phyloP scores from a whole-genome alignment of 2,113 vertebrate genomes.

The Callorhinus ursinus region DNA sequence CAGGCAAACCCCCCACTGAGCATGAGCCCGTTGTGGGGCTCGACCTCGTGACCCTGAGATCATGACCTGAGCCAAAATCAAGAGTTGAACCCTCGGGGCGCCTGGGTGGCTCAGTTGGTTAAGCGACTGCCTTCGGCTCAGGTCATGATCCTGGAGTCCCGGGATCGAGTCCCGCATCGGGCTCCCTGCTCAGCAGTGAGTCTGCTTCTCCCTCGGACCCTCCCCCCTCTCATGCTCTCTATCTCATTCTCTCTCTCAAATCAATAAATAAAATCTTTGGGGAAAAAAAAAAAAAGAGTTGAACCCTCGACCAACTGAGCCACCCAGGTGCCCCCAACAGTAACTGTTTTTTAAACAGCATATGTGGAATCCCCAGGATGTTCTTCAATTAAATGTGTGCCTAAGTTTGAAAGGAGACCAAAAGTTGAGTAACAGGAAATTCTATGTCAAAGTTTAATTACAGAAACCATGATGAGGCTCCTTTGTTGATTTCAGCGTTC shows the following conservation, averaged over 20 bases:
- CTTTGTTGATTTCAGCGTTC: background rate
- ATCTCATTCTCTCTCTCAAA: too few relatives aligned
- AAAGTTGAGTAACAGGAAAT: slow-evolving; percentile 10
- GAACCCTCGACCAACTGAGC: background rate
- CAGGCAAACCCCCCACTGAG: background rate
- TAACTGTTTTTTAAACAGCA: background rate
- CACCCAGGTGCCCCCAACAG: background rate
- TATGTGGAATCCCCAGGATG: background rate
- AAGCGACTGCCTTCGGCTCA: too few relatives aligned
- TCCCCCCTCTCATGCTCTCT: too few relatives aligned
- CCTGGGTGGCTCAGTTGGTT: too few relatives aligned
- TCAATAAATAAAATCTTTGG: too few relatives aligned
- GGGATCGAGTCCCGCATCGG: too few relatives aligned
- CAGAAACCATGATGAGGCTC: background rate
- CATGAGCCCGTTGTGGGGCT: background rate
- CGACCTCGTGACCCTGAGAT: background rate
- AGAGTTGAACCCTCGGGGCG: too few relatives aligned
- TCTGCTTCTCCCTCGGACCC: too few relatives aligned
- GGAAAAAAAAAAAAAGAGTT: too few relatives aligned
- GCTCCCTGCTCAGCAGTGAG: too few relatives aligned
- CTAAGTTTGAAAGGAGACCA: background rate
- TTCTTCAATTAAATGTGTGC: background rate
- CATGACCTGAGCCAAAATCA: background rate
- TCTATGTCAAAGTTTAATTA: slow-evolving; percentile 18
- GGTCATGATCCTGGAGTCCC: too few relatives aligned